A percentile compares a stretch with the other conserved stretches of the same genome.
phyloP scores from a whole-genome alignment of 2,888 invertebrate genomes.

The Augochlorella aurata region DNA sequence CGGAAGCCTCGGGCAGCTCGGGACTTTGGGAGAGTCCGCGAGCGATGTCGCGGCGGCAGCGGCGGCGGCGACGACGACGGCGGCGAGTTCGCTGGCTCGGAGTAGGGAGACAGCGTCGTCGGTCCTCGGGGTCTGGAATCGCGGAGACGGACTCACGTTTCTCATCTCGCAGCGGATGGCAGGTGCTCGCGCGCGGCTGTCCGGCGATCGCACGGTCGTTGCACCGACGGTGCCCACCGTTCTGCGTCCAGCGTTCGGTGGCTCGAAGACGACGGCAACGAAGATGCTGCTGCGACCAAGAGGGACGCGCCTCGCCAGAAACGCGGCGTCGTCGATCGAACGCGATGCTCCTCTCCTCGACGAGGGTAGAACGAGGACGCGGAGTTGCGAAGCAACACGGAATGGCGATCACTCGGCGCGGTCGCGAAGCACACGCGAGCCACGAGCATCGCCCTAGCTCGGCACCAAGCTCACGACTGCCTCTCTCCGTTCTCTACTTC shows the following conservation, averaged over 20 bases:
- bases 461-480: slow-evolving; percentile 75
- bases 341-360: slow-evolving; percentile 28
- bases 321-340: slow-evolving; percentile 16
- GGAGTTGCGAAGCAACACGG: slow-evolving; percentile 37
- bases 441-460: slow-evolving; percentile 71
- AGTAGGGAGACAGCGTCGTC: no score
- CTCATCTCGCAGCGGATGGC: slow-evolving; percentile 64
- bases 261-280: slow-evolving; percentile 30
- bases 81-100: no score
- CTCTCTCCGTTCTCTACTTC: slow-evolving; percentile 25
- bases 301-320: slow-evolving; percentile 10
- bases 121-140: neutral
- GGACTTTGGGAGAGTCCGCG: neutral
- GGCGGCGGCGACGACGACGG: no score
- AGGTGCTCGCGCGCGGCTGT: slow-evolving; percentile 64
- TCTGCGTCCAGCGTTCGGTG: slow-evolving; percentile 24
- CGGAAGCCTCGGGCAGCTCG: neutral
- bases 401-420: slow-evolving; percentile 59
- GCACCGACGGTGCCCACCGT: slow-evolving; percentile 43
- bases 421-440: slow-evolving; percentile 62
- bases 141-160: slow-evolving; percentile 61
- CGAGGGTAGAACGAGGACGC: slow-evolving; percentile 17
- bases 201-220: slow-evolving; percentile 53
- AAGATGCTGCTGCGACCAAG: slow-evolving; percentile 11
- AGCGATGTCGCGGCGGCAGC: neutral